Evolutionary conservation across 2,888 invertebrate genomes (phyloP), one percentile per base, ranked within the genome.

Genomic region (Aphelenchoides bicaudatus): DNA sequence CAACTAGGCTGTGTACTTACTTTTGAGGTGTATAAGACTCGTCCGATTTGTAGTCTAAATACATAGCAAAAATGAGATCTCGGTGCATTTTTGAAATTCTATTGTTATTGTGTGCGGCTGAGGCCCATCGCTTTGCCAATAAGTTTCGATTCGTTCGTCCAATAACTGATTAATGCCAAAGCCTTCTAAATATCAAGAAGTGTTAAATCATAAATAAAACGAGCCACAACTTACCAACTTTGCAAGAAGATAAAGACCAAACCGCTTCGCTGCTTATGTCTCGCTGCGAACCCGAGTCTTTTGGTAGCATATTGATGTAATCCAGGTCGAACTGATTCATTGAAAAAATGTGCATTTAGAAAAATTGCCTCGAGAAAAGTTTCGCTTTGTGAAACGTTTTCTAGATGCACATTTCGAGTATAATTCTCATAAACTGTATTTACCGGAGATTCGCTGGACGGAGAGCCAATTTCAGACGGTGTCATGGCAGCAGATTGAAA

Each of bases 51-150:
- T 89, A 98, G 81, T 99, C 96, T 0, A 93, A 90, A 79, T 92
- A 99, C 63, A 99, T 88, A 90, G 92, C 67, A 99, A 88, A 81
- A 93, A 91, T 49, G 89, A 88, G 8, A 98, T 88, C 66, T 91
- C 90, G 0, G 91, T 96, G 82, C 65, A 58, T 10, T 59, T 57
- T 27, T 66, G 71, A 56, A 76, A 78, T 39, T 75, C 73, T 66
- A 98, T 90, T 79, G 94, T 96, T 0, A 98, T 91, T 65, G 94
- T 83, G 82, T 98, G 98, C 2, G 98, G 98, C 63, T 98, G 85
- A 70, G 94, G 94, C 0, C 98, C 98, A 81, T 99, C 98, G 0
- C 94, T 96, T 80, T 98, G 98, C 98, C 98, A 98, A 80, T 94
- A 98, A 2, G 93, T 92, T 70, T 98, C 98, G 81, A 90, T 88